Conservation (phyloP, 2,797 vertebrate genomes). For the Mallotus villosus region DNA sequence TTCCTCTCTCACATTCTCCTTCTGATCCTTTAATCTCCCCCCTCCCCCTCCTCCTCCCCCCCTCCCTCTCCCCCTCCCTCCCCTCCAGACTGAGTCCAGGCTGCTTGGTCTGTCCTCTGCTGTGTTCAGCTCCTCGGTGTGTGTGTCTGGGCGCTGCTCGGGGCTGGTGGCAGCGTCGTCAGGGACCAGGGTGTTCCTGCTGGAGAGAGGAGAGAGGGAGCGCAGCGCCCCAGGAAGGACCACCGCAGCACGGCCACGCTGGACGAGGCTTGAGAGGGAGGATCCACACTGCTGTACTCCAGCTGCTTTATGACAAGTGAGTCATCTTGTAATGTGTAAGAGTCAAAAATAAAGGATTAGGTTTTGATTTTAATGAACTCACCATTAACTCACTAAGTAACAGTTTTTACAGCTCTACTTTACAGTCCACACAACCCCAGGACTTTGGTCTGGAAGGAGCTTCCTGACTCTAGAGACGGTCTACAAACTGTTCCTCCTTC, state of each 20-base stretch:
- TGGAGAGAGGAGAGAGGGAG: conserved; percentile 25
- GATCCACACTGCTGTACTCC: too few relatives aligned
- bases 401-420: neutral
- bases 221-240: neutral
- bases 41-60: neutral
- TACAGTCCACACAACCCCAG: conserved; percentile 12
- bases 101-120: conserved; percentile 35
- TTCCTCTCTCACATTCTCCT: neutral
- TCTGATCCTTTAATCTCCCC: neutral
- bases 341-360: too few relatives aligned
- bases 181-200: conserved; percentile 35
- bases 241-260: too few relatives aligned
- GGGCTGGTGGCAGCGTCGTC: conserved; percentile 42
- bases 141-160: conserved; percentile 23
- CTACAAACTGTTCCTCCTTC: neutral
- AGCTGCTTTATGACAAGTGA: too few relatives aligned
- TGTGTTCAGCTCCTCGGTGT: conserved; percentile 38
- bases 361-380: too few relatives aligned
- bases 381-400: too few relatives aligned
- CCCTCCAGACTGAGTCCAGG: conserved; percentile 20
- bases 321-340: too few relatives aligned
- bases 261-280: too few relatives aligned
- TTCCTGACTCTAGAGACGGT: conserved; percentile 19
- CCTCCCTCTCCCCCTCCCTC: neutral
- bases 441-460: conserved; percentile 36